These are phyloP conservation scores for Pelvicachromis taeniatus DNA, from an alignment of 2,113 vertebrate genomes.

Conservation along the genomic window DNA sequence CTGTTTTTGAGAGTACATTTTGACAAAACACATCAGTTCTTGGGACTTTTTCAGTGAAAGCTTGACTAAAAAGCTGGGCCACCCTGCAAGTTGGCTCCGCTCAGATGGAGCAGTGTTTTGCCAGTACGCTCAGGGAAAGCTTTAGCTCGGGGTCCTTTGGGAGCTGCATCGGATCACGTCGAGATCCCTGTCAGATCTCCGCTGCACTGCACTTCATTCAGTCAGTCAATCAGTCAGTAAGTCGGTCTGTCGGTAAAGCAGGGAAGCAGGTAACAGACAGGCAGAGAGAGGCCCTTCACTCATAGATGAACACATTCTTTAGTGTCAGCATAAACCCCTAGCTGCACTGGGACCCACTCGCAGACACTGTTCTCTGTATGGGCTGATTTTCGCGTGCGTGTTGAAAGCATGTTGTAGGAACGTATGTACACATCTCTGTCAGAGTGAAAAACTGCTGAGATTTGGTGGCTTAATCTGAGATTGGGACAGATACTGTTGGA, in stretches of 20 bases:
- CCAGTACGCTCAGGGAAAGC: not conserved
- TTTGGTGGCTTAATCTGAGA: slow-evolving; percentile 55
- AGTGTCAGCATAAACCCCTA: slow-evolving; percentile 50
- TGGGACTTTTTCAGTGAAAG: not conserved
- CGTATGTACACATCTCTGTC: slow-evolving; percentile 1
- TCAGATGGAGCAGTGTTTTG: not conserved
- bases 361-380: not conserved
- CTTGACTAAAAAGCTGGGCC: not conserved
- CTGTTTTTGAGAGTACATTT: not conserved
- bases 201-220: slow-evolving; percentile 19
- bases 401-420: not conserved
- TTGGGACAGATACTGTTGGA: slow-evolving; percentile 44
- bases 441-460: slow-evolving; percentile 28
- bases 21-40: slow-evolving; percentile 14
- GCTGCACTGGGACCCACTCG: slow-evolving; percentile 38
- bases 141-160: slow-evolving; percentile 23
- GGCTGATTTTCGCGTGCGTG: not conserved
- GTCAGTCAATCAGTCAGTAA: slow-evolving; percentile 15
- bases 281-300: slow-evolving; percentile 38
- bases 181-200: slow-evolving; percentile 48
- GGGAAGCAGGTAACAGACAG: slow-evolving; percentile 26
- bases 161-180: slow-evolving; percentile 32
- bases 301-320: slow-evolving; percentile 51
- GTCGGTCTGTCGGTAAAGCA: slow-evolving; percentile 4
- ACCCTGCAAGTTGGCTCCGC: not conserved